phyloP scores from a whole-genome alignment of 2,888 invertebrate genomes.

The Cheilosia impressa region DNA sequence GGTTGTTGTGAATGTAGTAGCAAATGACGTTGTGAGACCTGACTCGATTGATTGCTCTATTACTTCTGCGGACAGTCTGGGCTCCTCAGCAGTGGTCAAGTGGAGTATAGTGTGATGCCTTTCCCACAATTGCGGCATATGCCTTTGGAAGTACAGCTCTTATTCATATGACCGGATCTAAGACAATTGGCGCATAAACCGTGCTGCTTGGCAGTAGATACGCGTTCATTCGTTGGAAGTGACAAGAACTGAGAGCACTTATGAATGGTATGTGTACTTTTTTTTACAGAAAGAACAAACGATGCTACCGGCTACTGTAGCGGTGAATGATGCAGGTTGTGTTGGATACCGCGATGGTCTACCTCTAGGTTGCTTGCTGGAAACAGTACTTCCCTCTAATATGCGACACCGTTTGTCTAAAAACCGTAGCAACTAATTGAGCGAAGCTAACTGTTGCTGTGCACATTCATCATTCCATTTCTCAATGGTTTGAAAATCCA shows the following conservation, averaged over 20 bases:
- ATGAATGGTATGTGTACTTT: too few relatives aligned
- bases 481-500: not conserved
- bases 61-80: too few relatives aligned
- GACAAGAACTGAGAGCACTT: not conserved
- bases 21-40: too few relatives aligned
- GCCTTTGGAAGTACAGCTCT: not conserved
- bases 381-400: not conserved
- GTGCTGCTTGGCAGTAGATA: not conserved
- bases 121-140: constrained; percentile 4
- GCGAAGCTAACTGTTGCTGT: not conserved
- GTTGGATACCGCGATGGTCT: not conserved
- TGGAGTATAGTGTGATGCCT: constrained; percentile 1
- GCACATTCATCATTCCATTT: not conserved
- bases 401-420: not conserved
- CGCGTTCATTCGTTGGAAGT: not conserved
- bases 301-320: not conserved
- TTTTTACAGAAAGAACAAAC: too few relatives aligned
- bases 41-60: too few relatives aligned
- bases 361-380: not conserved
- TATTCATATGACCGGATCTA: not conserved
- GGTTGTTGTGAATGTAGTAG: too few relatives aligned
- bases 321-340: constrained; percentile 4
- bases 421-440: not conserved
- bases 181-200: not conserved
- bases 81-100: too few relatives aligned